A percentile compares a stretch with the other conserved stretches of the same genome.
Conservation (phyloP, 2,113 vertebrate genomes). For the Siphamia tubifer region DNA sequence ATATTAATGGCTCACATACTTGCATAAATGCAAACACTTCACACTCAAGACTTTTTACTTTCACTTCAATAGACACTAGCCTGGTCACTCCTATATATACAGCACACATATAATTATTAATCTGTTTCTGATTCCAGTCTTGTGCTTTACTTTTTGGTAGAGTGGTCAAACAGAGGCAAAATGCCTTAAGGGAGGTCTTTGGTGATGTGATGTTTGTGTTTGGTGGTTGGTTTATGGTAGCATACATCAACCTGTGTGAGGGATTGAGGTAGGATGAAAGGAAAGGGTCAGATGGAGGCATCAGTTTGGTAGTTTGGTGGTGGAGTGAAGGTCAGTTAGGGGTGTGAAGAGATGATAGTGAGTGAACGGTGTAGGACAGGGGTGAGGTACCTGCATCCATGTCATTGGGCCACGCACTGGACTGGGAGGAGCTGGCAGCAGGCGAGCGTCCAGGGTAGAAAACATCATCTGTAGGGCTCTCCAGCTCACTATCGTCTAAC, state of each 20-base stretch:
- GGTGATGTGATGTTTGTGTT: neutral
- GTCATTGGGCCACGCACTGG: conserved; percentile 89
- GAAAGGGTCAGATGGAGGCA: conserved; percentile 15
- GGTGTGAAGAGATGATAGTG: neutral
- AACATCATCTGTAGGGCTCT: conserved; percentile 90
- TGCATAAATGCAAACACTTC: neutral
- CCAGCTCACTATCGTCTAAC: conserved; percentile 90
- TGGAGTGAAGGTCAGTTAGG: conserved; percentile 9
- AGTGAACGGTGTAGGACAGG: conserved; percentile 8
- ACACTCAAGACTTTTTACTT: conserved; percentile 1
- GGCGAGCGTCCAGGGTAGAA: conserved; percentile 91
- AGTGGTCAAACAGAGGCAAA: neutral
- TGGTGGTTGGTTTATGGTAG: neutral
- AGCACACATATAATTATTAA: neutral
- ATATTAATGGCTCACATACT: neutral
- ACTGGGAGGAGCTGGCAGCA: conserved; percentile 89
- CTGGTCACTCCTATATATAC: neutral
- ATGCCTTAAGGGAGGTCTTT: neutral
- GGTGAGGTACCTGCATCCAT: conserved; percentile 86
- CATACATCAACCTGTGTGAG: neutral
- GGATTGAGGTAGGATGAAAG: conserved; percentile 2
- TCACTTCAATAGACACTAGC: neutral
- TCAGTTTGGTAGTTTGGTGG: conserved; percentile 12
- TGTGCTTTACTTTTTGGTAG: neutral
- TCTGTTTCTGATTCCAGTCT: neutral